Evolutionary conservation across 2,113 vertebrate genomes (phyloP).

Genomic region (Hypanus sabinus): DNA sequence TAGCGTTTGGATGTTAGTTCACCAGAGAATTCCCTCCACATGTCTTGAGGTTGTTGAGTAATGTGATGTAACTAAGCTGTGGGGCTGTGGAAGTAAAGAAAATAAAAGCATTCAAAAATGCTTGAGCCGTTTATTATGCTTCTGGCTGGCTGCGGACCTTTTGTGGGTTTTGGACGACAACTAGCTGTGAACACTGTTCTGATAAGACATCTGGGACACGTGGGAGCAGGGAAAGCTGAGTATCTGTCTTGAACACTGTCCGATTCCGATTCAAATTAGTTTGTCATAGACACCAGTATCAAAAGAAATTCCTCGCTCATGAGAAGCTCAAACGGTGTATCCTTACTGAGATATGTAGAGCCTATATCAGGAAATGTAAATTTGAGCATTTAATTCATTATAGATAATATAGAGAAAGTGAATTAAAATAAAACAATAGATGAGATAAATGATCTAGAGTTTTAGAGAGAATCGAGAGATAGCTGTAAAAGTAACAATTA

Average conservation of each 20-base stretch:
- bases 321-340: too few species aligned
- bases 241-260: background rate
- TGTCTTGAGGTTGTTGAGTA: background rate
- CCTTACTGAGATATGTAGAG: background rate
- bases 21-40: background rate
- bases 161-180: background rate
- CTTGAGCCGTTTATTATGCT: background rate
- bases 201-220: background rate
- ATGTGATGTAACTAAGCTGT: background rate
- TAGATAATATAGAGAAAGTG: background rate
- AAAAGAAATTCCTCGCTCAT: too few species aligned
- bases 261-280: too few species aligned
- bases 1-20: background rate
- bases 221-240: too few species aligned
- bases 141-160: background rate
- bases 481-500: background rate
- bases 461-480: too few species aligned
- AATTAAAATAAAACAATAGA: background rate
- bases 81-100: background rate
- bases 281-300: too few species aligned
- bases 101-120: background rate
- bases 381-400: background rate
- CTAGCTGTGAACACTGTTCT: background rate
- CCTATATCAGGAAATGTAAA: background rate
- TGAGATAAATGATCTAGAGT: too few species aligned